Conservation (phyloP, 2,113 vertebrate species). For the Ammospiza caudacuta region DNA sequence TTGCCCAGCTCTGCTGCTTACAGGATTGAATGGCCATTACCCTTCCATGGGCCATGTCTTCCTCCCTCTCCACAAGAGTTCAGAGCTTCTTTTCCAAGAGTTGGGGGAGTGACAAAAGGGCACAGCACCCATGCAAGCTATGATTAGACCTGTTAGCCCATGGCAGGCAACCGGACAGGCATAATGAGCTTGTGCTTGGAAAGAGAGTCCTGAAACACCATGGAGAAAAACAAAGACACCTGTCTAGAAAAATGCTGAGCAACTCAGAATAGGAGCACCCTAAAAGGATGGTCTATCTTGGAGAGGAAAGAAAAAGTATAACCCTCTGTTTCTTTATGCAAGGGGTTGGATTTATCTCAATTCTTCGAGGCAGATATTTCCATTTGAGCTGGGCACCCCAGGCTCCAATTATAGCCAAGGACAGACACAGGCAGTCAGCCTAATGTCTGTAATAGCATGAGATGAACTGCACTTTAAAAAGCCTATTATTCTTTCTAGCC, state of each 20-base stretch:
- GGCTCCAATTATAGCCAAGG: constrained; percentile 21
- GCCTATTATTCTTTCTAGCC: not conserved
- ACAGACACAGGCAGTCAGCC: not conserved
- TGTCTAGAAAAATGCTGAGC: not conserved
- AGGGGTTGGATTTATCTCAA: not conserved
- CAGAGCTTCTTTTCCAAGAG: not conserved
- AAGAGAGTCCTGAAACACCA: not conserved
- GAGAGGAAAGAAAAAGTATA: not conserved
- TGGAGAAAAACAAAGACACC: not conserved
- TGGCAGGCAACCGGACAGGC: not conserved
- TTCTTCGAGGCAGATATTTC: not conserved
- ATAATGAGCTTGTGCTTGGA: not conserved
- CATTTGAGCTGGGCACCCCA: not conserved
- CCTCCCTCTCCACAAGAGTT: not conserved
- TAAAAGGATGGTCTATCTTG: not conserved
- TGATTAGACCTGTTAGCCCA: not conserved
- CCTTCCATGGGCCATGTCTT: not conserved
- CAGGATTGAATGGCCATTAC: not conserved
- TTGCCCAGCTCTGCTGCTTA: not conserved
- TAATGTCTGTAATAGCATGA: constrained; percentile 18
- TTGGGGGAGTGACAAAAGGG: not conserved
- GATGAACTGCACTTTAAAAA: constrained; percentile 30
- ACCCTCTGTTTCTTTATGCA: not conserved
- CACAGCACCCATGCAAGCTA: not conserved
- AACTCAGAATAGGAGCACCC: not conserved